These are phyloP conservation scores for Lepidotrigona ventralis DNA, from an alignment of 1,140 invertebrate genomes.

Conservation along the genomic window DNA sequence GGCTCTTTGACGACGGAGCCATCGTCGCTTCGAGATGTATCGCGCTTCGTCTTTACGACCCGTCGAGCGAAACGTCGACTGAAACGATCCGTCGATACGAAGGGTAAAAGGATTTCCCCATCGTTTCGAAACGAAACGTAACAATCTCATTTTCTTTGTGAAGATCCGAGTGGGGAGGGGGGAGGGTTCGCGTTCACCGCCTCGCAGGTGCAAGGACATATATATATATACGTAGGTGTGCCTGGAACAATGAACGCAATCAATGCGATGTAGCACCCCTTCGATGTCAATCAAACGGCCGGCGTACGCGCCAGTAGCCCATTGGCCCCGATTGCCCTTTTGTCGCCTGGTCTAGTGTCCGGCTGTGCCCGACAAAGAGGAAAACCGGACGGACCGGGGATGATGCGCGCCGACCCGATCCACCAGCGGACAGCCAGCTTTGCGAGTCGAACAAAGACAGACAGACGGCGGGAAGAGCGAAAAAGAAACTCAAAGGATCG, in stretches of 20 bases:
- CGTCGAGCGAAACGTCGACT: background rate
- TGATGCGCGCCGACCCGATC: slow-evolving; percentile 13
- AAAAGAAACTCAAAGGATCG: background rate
- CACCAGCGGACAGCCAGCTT: background rate
- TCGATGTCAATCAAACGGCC: slow-evolving; percentile 74
- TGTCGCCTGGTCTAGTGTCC: slow-evolving; percentile 63
- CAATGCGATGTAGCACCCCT: slow-evolving; percentile 70
- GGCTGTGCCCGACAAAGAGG: slow-evolving; percentile 38
- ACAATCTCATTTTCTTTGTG: slow-evolving; percentile 46
- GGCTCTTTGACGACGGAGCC: slow-evolving; percentile 3
- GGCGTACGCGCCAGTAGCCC: slow-evolving; percentile 67
- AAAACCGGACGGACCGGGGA: slow-evolving; percentile 12
- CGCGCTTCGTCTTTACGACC: slow-evolving; percentile 24
- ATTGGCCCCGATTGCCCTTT: slow-evolving; percentile 73
- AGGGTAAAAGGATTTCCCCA: slow-evolving; percentile 14
- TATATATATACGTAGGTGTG: slow-evolving; percentile 39
- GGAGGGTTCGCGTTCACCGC: slow-evolving; percentile 15
- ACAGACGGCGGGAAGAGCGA: background rate
- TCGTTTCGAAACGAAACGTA: slow-evolving; percentile 14
- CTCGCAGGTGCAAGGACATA: slow-evolving; percentile 60
- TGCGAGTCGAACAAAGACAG: background rate
- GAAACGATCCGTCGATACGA: background rate
- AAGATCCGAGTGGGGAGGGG: background rate
- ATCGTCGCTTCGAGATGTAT: background rate
- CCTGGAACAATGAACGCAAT: slow-evolving; percentile 76